Percentiles rank a stretch among this genome's conserved stretches.
Evolutionary conservation across 2,888 invertebrate species (phyloP).

Genomic region (Aspidiotus rigidus): DNA sequence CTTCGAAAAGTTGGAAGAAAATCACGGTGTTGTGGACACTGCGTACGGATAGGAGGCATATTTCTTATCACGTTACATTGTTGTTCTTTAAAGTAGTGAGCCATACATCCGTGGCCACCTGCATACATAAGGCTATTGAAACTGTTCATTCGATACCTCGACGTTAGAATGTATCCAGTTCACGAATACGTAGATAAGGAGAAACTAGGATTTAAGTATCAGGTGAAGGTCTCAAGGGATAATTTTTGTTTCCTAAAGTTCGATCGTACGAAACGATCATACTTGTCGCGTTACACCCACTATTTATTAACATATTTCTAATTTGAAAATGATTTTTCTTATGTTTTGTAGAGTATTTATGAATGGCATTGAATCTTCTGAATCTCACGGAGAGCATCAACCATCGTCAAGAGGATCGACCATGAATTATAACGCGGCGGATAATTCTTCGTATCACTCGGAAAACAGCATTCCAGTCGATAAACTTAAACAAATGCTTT

Average conservation of each 20-base stretch:
- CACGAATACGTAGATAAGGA: background rate
- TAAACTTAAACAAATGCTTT: slow-evolving; percentile 67
- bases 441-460: slow-evolving; percentile 35
- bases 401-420: slow-evolving; percentile 25
- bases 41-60: no score
- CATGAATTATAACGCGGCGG: slow-evolving; percentile 27
- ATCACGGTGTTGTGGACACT: no score
- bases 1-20: background rate
- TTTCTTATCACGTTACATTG: slow-evolving; percentile 1
- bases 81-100: background rate
- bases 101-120: background rate
- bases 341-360: slow-evolving; percentile 21
- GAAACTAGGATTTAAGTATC: background rate
- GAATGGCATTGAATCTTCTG: slow-evolving; percentile 32
- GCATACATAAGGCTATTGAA: background rate
- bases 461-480: slow-evolving; percentile 52
- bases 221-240: background rate
- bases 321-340: background rate
- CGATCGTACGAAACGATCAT: background rate
- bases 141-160: background rate
- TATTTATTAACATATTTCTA: background rate
- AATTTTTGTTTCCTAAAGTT: background rate
- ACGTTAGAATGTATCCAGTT: background rate
- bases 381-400: slow-evolving; percentile 31
- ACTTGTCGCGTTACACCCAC: no score